These are phyloP conservation scores for Polyodon spathula DNA, from an alignment of 2,113 vertebrate genomes.

Conservation along the genomic window DNA sequence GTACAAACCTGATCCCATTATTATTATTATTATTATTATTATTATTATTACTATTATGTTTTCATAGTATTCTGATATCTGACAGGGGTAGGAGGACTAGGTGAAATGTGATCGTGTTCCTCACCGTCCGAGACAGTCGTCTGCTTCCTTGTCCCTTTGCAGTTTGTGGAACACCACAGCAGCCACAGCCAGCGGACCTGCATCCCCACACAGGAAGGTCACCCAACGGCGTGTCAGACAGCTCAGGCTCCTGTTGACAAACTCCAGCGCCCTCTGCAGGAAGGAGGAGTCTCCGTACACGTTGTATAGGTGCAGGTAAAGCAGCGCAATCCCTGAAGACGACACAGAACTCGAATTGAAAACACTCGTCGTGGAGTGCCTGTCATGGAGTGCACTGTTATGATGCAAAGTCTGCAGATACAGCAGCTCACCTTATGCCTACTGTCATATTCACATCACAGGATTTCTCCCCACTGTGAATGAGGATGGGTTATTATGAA, in stretches of 20 bases:
- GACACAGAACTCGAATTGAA: neutral
- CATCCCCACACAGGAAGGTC: constrained; percentile 88
- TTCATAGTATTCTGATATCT: too few relatives aligned
- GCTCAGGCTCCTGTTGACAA: constrained; percentile 66
- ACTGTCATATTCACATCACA: too few relatives aligned
- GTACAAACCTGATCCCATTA: too few relatives aligned
- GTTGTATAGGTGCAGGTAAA: constrained; percentile 80
- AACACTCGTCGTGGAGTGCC: neutral
- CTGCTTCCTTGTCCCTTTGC: constrained; percentile 66
- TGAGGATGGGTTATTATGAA: too few relatives aligned
- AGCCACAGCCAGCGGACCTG: constrained; percentile 77
- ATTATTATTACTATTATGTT: too few relatives aligned
- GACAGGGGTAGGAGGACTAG: neutral
- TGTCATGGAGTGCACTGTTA: too few relatives aligned
- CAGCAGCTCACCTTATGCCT: too few relatives aligned
- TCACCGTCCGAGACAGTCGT: constrained; percentile 79
- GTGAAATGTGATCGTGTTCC: neutral
- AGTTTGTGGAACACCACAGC: constrained; percentile 74
- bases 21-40: too few relatives aligned
- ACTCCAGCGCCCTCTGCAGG: constrained; percentile 69
- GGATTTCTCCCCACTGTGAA: too few relatives aligned
- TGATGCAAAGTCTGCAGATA: too few relatives aligned
- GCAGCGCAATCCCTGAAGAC: constrained; percentile 75
- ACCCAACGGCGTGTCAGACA: constrained; percentile 69
- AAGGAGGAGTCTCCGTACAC: constrained; percentile 69